A percentile compares a stretch with the other conserved stretches of the same genome.
Conservation (phyloP, 2,888 invertebrate species). For the Heliconius cydno region DNA sequence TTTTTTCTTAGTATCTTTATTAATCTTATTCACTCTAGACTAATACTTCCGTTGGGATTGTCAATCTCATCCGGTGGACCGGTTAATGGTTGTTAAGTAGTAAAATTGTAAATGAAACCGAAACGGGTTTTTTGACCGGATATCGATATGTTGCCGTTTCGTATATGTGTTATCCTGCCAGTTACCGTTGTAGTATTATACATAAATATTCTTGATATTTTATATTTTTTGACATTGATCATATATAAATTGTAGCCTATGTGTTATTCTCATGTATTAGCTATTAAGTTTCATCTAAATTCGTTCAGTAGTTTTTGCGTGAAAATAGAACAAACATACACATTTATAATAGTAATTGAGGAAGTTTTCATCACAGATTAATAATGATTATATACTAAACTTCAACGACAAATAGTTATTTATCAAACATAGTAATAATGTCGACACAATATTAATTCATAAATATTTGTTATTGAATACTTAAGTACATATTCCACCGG, state of each 20-base stretch:
- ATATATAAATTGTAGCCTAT: too few species aligned
- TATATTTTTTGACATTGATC: too few species aligned
- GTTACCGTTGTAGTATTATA: neutral
- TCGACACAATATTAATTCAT: conserved; percentile 9
- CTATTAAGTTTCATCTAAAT: too few species aligned
- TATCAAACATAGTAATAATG: conserved; percentile 7
- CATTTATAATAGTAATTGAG: too few species aligned
- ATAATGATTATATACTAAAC: neutral
- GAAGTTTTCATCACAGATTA: neutral
- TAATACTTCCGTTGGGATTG: conserved; percentile 37
- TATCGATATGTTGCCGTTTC: neutral
- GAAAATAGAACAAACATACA: too few species aligned
- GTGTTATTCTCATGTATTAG: too few species aligned
- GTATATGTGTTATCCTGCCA: conserved; percentile 3
- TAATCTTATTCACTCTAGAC: neutral
- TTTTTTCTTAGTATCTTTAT: neutral
- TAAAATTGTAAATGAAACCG: neutral
- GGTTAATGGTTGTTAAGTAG: conserved; percentile 25
- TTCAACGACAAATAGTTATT: neutral
- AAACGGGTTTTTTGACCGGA: conserved; percentile 12
- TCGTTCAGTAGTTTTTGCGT: too few species aligned
- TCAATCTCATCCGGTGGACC: conserved; percentile 36
- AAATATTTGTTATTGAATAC: conserved; percentile 1
- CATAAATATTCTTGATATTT: too few species aligned
- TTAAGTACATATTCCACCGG: conserved; percentile 4